Evolutionary conservation across 1,140 invertebrate species (phyloP).

Genomic region (Leptopilina boulardi): DNA sequence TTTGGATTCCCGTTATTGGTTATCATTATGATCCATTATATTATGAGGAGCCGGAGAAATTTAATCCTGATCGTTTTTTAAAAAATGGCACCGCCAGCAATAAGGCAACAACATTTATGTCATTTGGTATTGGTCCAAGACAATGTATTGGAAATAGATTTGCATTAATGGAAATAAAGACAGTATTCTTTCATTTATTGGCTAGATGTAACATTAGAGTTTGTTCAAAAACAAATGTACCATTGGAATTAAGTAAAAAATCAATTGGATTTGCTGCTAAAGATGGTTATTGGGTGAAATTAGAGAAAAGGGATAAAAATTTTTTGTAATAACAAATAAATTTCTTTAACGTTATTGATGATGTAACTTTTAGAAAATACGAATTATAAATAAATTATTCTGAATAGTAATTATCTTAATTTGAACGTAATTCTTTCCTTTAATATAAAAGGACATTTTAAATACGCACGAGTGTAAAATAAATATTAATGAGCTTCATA

Average conservation of each 20-base stretch:
- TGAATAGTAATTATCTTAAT: too few relatives aligned
- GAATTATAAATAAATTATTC: too few relatives aligned
- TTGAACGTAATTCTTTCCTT: too few relatives aligned
- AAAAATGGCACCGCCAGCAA: constrained; percentile 50
- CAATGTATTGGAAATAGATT: constrained; percentile 52
- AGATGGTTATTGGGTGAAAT: neutral
- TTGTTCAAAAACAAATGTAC: neutral
- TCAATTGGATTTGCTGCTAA: neutral
- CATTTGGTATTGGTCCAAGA: constrained; percentile 55
- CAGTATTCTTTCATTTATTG: constrained; percentile 45
- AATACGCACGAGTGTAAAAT: too few relatives aligned
- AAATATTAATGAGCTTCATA: too few relatives aligned
- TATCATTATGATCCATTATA: constrained; percentile 76
- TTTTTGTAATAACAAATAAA: too few relatives aligned
- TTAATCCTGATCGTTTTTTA: constrained; percentile 77
- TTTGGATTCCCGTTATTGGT: constrained; percentile 65
- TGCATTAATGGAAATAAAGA: constrained; percentile 46
- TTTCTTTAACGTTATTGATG: too few relatives aligned
- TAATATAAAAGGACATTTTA: too few relatives aligned
- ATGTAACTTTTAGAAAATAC: too few relatives aligned
- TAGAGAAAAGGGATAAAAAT: neutral
- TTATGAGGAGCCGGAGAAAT: constrained; percentile 78
- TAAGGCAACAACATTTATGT: constrained; percentile 51
- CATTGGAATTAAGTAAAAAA: neutral
- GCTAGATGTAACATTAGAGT: neutral